Base-by-base conservation (phyloP, 1,140 invertebrate species). In the Holotrichia oblita region DNA sequence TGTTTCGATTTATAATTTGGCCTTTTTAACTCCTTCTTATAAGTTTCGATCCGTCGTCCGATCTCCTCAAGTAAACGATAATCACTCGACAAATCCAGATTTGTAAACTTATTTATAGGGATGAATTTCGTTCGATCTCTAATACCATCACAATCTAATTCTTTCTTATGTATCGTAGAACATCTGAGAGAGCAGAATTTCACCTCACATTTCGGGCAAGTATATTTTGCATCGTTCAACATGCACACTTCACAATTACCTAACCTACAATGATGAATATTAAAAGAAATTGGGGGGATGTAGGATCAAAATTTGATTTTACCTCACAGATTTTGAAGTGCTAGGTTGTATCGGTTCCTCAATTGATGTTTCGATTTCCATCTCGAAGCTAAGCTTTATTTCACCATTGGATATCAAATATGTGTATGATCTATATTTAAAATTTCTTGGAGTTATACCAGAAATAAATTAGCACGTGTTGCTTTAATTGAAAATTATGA, bases 191-290 rank as follows among this genome's bases (percentile, higher is more conserved):
- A 91, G 85, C 96, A 98, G 0, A 95, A 96, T 87, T 93, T 94
- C 44, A 96, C 90, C 87, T 94, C 92, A 87, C 96, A 98, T 86
- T 93, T 92, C 34, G 96, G 96, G 85, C 96, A 98, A 3, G 92
- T 93, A 84, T 98, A 98, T 84, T 92, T 94, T 0, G 94, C 94
- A 73, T 89, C 85, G 0, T 87, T 87, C 0, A 81, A 81, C 0
- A 83, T 88, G 83, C 95, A 97, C 7, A 96, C 94, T 87, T 96
- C 94, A 85, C 95, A 97, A 44, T 87, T 83, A 24, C 93, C 93
- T 75, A 94, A 88, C 82, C 93, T 92, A 78, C 42, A 83, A 83
- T n/a, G n/a, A n/a, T n/a, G n/a, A n/a, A n/a, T n/a, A n/a, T n/a
- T n/a, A n/a, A n/a, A n/a, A n/a, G n/a, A n/a, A n/a, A n/a, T n/a